These are phyloP conservation scores for Hoplostethus mediterraneus DNA, from an alignment of 2,797 vertebrate species.

Conservation along the genomic window DNA sequence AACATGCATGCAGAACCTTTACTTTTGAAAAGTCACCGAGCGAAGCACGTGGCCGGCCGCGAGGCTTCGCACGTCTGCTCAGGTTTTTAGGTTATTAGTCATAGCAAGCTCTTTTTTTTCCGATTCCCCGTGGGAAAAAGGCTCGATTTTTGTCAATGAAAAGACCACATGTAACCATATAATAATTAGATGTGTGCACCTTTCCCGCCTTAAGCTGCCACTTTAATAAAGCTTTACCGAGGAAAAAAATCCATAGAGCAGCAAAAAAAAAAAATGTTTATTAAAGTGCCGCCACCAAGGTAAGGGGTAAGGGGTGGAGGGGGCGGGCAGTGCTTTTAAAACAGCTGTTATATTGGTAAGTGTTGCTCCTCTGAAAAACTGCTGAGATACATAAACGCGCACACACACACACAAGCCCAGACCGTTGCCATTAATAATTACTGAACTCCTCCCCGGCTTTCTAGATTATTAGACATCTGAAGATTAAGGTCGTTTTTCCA, in stretches of 20 bases:
- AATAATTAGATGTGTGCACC: slow-evolving; percentile 59
- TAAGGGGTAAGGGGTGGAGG: slow-evolving; percentile 28
- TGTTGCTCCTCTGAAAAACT: slow-evolving; percentile 20
- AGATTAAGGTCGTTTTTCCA: slow-evolving; percentile 29
- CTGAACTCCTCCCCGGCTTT: slow-evolving; percentile 34
- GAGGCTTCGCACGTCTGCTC: slow-evolving; percentile 56
- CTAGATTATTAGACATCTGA: slow-evolving; percentile 47
- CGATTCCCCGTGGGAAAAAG: slow-evolving; percentile 37
- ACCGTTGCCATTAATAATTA: slow-evolving; percentile 61
- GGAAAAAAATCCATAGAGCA: slow-evolving; percentile 39
- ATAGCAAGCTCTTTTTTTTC: slow-evolving; percentile 44
- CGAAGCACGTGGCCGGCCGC: slow-evolving; percentile 29
- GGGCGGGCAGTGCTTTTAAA: slow-evolving; percentile 32
- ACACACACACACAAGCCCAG: slow-evolving; percentile 50
- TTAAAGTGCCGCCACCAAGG: slow-evolving; percentile 62
- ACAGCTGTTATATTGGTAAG: slow-evolving; percentile 56
- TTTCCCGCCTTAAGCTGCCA: slow-evolving; percentile 58
- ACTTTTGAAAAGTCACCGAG: slow-evolving; percentile 25
- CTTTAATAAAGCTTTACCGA: slow-evolving; percentile 58
- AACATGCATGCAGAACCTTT: slow-evolving; percentile 40
- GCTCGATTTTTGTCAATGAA: slow-evolving; percentile 60
- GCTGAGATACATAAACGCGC: slow-evolving; percentile 59
- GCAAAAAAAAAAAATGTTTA: slow-evolving; percentile 62
- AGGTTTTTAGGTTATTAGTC: slow-evolving; percentile 52
- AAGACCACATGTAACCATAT: slow-evolving; percentile 55